These are phyloP conservation scores for Apotomis capreana DNA, from an alignment of 2,888 invertebrate genomes.

Conservation along the genomic window DNA sequence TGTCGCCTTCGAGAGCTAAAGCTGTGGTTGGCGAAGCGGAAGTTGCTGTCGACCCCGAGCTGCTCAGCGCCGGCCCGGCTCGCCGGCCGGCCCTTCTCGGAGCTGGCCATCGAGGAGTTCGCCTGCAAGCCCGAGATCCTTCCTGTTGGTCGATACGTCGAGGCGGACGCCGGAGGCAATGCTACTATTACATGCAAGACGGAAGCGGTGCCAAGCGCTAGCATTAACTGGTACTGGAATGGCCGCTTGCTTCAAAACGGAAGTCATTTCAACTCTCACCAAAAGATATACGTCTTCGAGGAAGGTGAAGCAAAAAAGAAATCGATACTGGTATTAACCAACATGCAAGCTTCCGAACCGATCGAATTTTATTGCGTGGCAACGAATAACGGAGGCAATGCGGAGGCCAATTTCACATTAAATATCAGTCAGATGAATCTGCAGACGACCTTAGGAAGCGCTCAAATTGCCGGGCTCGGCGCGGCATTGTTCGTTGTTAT, in stretches of 20 bases:
- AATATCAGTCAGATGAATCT: constrained; percentile 88
- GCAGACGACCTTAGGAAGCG: constrained; percentile 91
- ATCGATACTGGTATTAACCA: constrained; percentile 90
- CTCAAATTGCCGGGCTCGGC: constrained; percentile 93
- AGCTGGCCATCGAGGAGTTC: constrained; percentile 91
- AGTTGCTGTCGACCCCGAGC: constrained; percentile 90
- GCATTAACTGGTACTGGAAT: constrained; percentile 94
- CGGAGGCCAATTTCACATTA: constrained; percentile 94
- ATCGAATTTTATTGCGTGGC: constrained; percentile 95
- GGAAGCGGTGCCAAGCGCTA: constrained; percentile 91
- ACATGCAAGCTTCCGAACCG: constrained; percentile 92
- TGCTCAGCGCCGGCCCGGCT: constrained; percentile 89
- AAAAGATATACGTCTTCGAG: constrained; percentile 89
- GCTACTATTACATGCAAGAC: constrained; percentile 92
- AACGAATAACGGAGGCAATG: constrained; percentile 93
- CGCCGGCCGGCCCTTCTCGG: constrained; percentile 88
- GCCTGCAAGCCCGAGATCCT: constrained; percentile 93
- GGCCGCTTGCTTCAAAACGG: constrained; percentile 90
- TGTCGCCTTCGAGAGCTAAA: constrained; percentile 92
- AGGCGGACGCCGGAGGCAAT: constrained; percentile 92
- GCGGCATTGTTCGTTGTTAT: constrained; percentile 91
- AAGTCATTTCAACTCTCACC: constrained; percentile 90
- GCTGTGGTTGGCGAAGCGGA: constrained; percentile 90
- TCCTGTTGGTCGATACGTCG: constrained; percentile 89
- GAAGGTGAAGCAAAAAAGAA: constrained; percentile 89